A percentile compares a stretch with the other conserved stretches of the same genome.
Conservation (phyloP, 2,888 invertebrate species). For the Tinea semifulvella region DNA sequence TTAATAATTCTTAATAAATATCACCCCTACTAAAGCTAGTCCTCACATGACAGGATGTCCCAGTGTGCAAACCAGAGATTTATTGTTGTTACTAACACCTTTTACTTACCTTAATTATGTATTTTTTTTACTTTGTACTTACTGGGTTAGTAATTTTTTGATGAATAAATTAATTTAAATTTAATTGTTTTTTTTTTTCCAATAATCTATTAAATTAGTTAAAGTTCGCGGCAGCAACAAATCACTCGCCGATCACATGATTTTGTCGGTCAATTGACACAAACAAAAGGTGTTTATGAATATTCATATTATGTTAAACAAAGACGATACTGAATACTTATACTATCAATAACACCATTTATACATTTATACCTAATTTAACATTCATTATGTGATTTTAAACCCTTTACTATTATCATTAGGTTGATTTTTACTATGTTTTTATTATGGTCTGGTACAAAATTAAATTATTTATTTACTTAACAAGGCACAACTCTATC, state of each 20-base stretch:
- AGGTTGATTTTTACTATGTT: neutral
- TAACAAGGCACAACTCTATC: constrained; percentile 2
- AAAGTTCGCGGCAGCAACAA: too few species aligned
- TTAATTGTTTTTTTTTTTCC: too few species aligned
- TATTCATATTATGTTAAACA: constrained; percentile 12
- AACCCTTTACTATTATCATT: neutral
- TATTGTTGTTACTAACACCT: too few species aligned
- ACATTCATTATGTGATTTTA: neutral
- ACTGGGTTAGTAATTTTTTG: too few species aligned
- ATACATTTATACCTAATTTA: neutral
- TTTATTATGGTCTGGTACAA: neutral
- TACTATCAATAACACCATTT: constrained; percentile 7
- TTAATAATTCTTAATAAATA: too few species aligned
- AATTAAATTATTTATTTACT: neutral
- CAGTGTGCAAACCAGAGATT: too few species aligned
- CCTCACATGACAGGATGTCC: too few species aligned
- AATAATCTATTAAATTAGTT: too few species aligned
- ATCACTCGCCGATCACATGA: constrained; percentile 10
- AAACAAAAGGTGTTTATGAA: constrained; percentile 14
- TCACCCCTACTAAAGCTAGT: too few species aligned
- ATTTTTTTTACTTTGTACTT: too few species aligned
- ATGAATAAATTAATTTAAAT: too few species aligned
- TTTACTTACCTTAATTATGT: too few species aligned
- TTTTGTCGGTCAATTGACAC: constrained; percentile 9
- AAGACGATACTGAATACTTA: constrained; percentile 11